phyloP scores from a whole-genome alignment of 2,797 vertebrate genomes.

The Antrozous pallidus region DNA sequence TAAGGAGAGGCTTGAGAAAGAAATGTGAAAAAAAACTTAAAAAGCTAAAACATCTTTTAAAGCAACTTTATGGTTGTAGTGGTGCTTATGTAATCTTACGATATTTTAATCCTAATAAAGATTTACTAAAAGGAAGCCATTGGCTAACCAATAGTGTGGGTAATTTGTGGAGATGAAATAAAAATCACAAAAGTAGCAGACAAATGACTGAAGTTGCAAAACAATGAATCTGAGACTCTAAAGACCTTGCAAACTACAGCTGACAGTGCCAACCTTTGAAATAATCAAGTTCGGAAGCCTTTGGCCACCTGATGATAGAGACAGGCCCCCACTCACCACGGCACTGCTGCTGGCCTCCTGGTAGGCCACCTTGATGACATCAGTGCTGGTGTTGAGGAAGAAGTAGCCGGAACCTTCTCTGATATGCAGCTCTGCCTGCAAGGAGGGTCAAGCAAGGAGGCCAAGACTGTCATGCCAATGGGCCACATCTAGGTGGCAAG shows the following conservation, averaged over 20 bases:
- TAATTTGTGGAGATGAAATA: not conserved
- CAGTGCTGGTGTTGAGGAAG: constrained; percentile 90
- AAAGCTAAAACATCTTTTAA: not conserved
- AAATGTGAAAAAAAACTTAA: not conserved
- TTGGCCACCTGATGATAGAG: fast-evolving
- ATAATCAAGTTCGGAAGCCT: fast-evolving
- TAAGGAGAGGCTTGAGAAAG: not conserved
- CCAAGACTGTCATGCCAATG: fast-evolving
- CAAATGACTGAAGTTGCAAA: not conserved
- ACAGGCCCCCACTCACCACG: constrained; percentile 84
- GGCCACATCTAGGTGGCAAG: fast-evolving
- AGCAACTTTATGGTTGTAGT: not conserved
- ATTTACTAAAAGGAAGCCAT: not conserved
- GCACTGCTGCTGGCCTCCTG: constrained; percentile 86
- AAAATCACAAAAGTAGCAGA: not conserved
- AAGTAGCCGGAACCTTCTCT: constrained; percentile 95
- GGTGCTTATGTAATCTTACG: not conserved
- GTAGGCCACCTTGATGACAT: constrained; percentile 85
- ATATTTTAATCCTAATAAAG: not conserved
- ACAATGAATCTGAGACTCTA: not conserved
- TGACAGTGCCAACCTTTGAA: not conserved
- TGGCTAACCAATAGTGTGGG: not conserved
- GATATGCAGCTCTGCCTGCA: constrained; percentile 88
- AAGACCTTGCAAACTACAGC: not conserved
- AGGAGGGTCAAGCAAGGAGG: constrained; percentile 11